Conservation (phyloP, 2,797 vertebrate species). For the Catharus ustulatus region DNA sequence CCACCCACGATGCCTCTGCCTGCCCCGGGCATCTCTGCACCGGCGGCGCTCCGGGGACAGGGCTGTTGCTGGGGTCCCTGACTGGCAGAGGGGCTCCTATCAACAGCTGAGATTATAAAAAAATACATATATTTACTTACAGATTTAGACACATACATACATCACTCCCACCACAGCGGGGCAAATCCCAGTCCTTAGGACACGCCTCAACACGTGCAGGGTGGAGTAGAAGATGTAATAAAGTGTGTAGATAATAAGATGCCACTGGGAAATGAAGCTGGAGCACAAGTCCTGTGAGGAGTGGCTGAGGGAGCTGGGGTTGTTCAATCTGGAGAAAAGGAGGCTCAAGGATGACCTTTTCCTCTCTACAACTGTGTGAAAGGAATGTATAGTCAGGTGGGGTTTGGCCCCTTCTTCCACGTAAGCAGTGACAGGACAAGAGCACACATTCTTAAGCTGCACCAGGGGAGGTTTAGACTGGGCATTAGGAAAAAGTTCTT, state of each 20-base stretch:
- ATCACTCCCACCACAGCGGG: no score
- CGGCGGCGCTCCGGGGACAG: accelerated
- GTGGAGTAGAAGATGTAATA: not conserved
- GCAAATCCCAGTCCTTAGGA: not conserved
- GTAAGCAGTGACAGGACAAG: not conserved
- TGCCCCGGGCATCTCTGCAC: accelerated
- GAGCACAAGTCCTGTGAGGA: not conserved
- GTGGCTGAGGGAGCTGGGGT: not conserved
- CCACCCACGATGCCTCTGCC: accelerated
- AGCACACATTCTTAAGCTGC: not conserved
- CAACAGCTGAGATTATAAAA: no score
- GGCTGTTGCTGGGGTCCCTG: not conserved
- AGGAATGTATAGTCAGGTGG: not conserved
- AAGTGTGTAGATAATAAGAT: not conserved
- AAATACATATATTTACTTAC: accelerated
- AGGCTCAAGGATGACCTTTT: no score
- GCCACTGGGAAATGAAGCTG: accelerated
- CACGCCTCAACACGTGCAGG: accelerated
- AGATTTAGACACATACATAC: not conserved
- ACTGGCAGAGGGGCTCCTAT: no score
- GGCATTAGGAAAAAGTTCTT: not conserved
- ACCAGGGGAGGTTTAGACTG: accelerated
- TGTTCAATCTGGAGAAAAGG: not conserved
- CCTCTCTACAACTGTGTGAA: not conserved
- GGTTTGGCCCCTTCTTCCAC: accelerated